Conservation (phyloP, 2,888 invertebrate genomes). For the Tetropium fuscum region DNA sequence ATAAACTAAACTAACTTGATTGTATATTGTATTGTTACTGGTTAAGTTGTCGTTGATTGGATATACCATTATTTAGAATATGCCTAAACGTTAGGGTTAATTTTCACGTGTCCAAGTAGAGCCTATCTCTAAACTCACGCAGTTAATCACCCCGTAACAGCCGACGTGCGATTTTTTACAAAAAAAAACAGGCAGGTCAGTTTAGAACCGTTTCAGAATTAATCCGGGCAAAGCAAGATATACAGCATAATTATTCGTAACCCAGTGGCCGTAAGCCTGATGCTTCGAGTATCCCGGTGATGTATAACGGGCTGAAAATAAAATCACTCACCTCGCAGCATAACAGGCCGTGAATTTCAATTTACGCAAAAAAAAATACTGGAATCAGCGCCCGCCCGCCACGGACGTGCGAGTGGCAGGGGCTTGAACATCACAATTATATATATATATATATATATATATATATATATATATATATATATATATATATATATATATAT, state of each 20-base stretch:
- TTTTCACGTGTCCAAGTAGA: no score
- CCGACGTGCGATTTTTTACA: constrained; percentile 22
- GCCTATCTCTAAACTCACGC: background rate
- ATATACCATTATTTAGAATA: no score
- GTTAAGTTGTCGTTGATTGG: no score
- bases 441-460: no score
- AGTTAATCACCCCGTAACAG: constrained; percentile 14
- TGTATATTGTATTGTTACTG: no score
- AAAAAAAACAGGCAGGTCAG: constrained; percentile 43
- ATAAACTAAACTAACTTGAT: no score
- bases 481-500: no score
- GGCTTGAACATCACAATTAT: no score
- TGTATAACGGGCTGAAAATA: constrained; percentile 58
- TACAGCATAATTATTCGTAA: constrained; percentile 61
- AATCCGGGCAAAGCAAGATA: constrained; percentile 63
- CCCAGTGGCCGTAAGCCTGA: constrained; percentile 58
- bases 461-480: no score
- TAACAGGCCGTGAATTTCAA: constrained; percentile 45
- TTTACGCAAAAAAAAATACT: constrained; percentile 38
- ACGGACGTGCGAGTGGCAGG: constrained; percentile 20
- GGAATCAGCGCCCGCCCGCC: constrained; percentile 25
- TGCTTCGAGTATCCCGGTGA: constrained; percentile 57
- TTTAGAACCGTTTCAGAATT: constrained; percentile 53
- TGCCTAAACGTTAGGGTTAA: no score
- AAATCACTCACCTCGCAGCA: constrained; percentile 52